Conservation (phyloP, 2,797 vertebrate genomes). For the Eulemur albifrons region DNA sequence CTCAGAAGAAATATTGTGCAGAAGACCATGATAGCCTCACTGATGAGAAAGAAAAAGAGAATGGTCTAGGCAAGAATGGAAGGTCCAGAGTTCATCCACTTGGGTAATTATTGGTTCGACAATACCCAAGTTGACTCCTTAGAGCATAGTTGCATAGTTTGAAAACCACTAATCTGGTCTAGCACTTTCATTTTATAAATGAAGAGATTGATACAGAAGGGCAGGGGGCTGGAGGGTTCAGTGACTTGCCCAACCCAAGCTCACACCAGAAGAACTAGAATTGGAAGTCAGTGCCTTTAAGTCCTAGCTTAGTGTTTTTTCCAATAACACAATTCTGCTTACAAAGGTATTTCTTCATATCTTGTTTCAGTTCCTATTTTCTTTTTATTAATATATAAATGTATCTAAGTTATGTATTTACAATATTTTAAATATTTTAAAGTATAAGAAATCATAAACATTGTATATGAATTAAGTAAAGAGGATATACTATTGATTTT, state of each 20-base stretch:
- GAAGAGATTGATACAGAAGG: neutral
- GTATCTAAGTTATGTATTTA: neutral
- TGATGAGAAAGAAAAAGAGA: neutral
- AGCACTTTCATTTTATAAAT: neutral
- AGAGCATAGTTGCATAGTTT: neutral
- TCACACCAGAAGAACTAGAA: neutral
- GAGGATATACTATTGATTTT: neutral
- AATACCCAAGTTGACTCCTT: neutral
- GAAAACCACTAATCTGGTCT: neutral
- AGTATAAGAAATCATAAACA: neutral
- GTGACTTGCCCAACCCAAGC: neutral
- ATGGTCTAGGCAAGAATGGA: neutral
- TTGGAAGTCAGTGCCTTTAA: neutral
- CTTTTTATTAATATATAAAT: neutral
- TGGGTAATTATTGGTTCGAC: neutral
- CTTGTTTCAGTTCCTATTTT: neutral
- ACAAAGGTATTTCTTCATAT: neutral
- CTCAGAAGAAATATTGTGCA: neutral
- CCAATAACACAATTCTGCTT: neutral
- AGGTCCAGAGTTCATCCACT: neutral
- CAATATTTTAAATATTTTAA: neutral
- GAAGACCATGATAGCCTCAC: neutral
- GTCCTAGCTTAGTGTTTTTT: neutral
- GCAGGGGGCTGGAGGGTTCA: neutral
- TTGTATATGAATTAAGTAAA: neutral